phyloP scores from a whole-genome alignment of 2,888 invertebrate species.

The Metacarcinus magister region DNA sequence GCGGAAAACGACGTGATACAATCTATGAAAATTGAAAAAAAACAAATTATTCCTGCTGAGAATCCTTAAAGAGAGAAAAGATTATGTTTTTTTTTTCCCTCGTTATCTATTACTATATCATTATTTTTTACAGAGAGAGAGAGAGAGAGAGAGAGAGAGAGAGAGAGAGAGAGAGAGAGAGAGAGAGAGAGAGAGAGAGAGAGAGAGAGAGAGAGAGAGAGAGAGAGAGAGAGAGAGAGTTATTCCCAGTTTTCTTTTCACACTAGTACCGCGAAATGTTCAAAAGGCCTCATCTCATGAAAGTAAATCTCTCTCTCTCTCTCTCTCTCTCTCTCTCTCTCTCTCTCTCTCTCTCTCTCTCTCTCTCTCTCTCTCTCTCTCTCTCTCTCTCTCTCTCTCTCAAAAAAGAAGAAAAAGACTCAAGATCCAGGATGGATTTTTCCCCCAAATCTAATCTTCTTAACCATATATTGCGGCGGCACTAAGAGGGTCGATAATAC shows the following conservation, averaged over 20 bases:
- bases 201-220: not conserved
- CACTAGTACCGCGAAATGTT: no score
- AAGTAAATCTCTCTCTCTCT: slow-evolving; percentile 58
- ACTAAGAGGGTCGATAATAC: not conserved
- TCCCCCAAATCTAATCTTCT: slow-evolving; percentile 3
- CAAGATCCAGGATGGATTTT: not conserved
- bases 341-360: slow-evolving; percentile 12
- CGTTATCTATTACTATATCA: no score
- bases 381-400: slow-evolving; percentile 18
- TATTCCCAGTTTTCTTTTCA: not conserved
- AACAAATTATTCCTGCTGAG: no score
- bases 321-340: slow-evolving; percentile 54
- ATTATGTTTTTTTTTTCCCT: no score
- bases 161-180: not conserved
- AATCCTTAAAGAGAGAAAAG: no score
- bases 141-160: no score
- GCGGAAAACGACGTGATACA: not conserved
- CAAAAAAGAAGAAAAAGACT: no score
- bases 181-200: slow-evolving; percentile 9
- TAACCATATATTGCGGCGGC: not conserved
- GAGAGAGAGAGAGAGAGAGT: not conserved
- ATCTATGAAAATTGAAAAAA: no score
- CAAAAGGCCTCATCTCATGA: not conserved
- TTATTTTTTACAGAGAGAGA: no score
- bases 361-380: slow-evolving; percentile 27